phyloP scores from a whole-genome alignment of 2,113 vertebrate genomes.

The Melanerpes formicivorus region DNA sequence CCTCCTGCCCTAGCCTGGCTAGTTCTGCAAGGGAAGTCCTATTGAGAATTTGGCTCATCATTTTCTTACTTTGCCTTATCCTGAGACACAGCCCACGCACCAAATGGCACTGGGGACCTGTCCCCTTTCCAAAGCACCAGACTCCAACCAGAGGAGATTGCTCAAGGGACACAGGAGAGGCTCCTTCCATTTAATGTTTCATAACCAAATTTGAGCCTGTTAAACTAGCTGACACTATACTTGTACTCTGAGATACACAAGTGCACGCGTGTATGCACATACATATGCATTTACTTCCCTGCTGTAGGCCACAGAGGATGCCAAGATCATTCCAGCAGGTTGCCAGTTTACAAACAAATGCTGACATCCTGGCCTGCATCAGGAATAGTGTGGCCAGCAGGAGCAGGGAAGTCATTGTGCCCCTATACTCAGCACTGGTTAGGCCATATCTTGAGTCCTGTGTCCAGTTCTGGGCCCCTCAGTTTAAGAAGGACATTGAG shows the following conservation, averaged over 20 bases:
- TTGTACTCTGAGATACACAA: background rate
- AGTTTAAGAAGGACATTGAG: too few relatives aligned
- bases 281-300: background rate
- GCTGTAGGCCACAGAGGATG: background rate
- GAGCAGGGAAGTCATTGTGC: too few relatives aligned
- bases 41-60: background rate
- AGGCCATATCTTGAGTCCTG: too few relatives aligned
- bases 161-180: background rate
- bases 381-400: too few relatives aligned
- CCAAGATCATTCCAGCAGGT: background rate
- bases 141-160: background rate
- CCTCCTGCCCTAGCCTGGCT: background rate
- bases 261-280: fast-evolving
- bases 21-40: background rate
- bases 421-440: too few relatives aligned
- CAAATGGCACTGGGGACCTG: background rate
- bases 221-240: background rate
- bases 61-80: background rate
- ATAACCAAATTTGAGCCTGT: background rate
- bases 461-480: too few relatives aligned
- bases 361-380: background rate
- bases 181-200: background rate
- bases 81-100: background rate
- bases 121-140: background rate
- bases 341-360: background rate